Evolutionary conservation across 2,113 vertebrate genomes (phyloP).

Genomic region (Marmota monax): DNA sequence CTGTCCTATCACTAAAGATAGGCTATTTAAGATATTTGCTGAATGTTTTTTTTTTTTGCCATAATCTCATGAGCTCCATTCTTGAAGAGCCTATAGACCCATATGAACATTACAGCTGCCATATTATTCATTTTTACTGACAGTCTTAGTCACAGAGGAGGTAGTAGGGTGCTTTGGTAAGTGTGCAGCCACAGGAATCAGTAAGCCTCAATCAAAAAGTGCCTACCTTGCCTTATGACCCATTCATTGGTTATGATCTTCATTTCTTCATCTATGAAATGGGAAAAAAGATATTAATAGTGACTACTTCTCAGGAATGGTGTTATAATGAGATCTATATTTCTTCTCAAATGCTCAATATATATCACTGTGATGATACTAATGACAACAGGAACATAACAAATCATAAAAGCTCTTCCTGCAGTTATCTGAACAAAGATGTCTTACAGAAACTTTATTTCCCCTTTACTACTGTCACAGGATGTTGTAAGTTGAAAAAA

Average conservation of each 20-base stretch:
- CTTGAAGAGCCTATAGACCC: background rate
- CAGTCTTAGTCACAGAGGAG: background rate
- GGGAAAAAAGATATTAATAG: background rate
- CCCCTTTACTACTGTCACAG: background rate
- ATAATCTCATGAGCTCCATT: background rate
- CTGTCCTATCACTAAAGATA: background rate
- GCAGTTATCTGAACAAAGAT: background rate
- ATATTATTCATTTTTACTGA: background rate
- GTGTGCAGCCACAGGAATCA: background rate
- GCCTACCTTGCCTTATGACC: background rate
- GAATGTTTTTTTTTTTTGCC: background rate
- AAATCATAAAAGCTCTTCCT: background rate
- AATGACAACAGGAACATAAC: background rate
- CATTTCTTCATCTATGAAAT: background rate
- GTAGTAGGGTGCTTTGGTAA: accelerated
- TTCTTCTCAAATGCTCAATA: background rate
- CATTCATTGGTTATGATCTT: background rate
- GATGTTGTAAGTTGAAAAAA: background rate
- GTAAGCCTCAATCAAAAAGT: background rate
- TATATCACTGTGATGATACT: background rate
- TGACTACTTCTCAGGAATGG: background rate
- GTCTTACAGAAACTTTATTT: background rate
- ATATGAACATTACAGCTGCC: background rate
- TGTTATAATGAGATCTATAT: background rate
- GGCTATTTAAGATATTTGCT: background rate